Evolutionary conservation across 2,888 invertebrate genomes (phyloP), one percentile per base, ranked within the genome.

Genomic region (Dascillus cervinus): DNA sequence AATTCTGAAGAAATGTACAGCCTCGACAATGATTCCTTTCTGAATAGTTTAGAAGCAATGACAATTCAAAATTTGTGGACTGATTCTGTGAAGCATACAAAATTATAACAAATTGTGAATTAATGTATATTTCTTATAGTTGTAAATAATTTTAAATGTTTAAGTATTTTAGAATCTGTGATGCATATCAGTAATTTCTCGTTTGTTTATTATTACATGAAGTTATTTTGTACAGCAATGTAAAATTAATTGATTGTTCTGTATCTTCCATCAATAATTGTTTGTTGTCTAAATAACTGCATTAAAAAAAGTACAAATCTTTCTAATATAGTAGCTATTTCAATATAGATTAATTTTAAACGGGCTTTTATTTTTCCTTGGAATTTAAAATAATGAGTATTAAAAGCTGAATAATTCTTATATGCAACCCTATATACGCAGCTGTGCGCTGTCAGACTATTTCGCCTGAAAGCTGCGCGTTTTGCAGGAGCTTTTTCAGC

Each of bases 41-140:
- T 91, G 39, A 91, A 91, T 67, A 90, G 90, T 39, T 67, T 91
- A 50, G 91, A 91, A 67, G 88, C 89, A 46, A 89, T 90, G 87
- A 89, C 90, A 48, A 89, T 91, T 59, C 88, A 89, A 64, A 90
- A 90, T 67, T 88, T 89, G 60, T 91, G 90, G 89, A 89, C 89
- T 29, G 88, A 89, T 65, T 87, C 82, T 48, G 87, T 88, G 44
- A 88, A 87, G 64, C 88, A 88, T 65, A 88, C 88, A 53, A 88
- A 88, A 65, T 75, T 89, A 65, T 88, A 79, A 71, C 37, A 14
- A 29, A 14, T 29, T 23, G 11, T 24, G 11, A 13, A 3, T 10
- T 30, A 26, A 19, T 8, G 14, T 13, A 15, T 19, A 17, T 17
- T 13, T 31, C 15, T 21, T 15, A 25, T 22, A 31, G 12, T 31